phyloP scores from a whole-genome alignment of 2,888 invertebrate species.

The Elysia crispata region DNA sequence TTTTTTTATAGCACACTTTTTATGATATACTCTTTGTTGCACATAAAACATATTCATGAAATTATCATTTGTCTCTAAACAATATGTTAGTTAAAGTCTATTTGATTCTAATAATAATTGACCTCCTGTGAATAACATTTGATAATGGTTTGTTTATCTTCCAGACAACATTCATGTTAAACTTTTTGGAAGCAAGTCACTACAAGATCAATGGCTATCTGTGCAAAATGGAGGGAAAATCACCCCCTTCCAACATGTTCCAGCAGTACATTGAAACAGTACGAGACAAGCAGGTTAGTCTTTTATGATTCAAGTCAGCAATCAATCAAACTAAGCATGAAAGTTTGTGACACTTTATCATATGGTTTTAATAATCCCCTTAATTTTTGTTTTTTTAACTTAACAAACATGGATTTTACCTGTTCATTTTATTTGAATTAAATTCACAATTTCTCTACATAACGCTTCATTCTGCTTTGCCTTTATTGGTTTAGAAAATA shows the following conservation, averaged over 20 bases:
- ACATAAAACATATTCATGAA: too few relatives aligned
- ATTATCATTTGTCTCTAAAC: not conserved
- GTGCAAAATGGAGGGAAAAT: slow-evolving; percentile 88
- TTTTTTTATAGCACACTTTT: too few relatives aligned
- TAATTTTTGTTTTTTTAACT: too few relatives aligned
- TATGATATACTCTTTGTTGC: too few relatives aligned
- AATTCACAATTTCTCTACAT: too few relatives aligned
- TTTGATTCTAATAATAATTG: not conserved
- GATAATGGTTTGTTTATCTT: slow-evolving; percentile 61
- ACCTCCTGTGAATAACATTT: too few relatives aligned
- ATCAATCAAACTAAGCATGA: not conserved
- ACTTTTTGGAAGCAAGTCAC: slow-evolving; percentile 92
- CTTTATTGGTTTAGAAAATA: too few relatives aligned
- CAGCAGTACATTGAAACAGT: slow-evolving; percentile 91
- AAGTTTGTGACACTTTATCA: not conserved
- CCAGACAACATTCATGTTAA: slow-evolving; percentile 94
- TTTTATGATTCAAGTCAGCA: not conserved
- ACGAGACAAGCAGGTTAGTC: slow-evolving; percentile 88
- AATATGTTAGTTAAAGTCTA: not conserved
- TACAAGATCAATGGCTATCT: slow-evolving; percentile 91
- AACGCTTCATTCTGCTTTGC: too few relatives aligned
- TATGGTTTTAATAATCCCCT: too few relatives aligned
- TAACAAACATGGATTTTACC: too few relatives aligned
- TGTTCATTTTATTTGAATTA: too few relatives aligned
- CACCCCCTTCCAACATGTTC: slow-evolving; percentile 88